Percentiles rank a stretch among this genome's conserved stretches.
Conservation (phyloP, 2,888 invertebrate species). For the Corbicula japonica region DNA sequence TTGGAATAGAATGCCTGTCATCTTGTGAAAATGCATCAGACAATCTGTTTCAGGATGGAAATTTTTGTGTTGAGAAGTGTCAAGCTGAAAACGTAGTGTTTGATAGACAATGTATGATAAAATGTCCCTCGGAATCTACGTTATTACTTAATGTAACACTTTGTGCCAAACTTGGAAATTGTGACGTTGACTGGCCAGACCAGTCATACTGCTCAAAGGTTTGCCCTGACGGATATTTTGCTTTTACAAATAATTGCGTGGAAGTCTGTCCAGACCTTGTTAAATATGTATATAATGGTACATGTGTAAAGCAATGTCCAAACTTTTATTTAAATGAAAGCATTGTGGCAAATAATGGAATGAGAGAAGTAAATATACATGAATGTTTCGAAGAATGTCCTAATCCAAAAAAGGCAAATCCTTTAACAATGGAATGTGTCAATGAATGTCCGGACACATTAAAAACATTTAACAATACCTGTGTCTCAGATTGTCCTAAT, state of each 20-base stretch:
- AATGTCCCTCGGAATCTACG: background rate
- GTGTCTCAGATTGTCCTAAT: background rate
- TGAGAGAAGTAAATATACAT: background rate
- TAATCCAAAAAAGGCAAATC: background rate
- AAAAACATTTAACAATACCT: background rate
- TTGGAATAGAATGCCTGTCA: background rate
- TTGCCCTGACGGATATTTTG: background rate
- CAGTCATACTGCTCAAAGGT: background rate
- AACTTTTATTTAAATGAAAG: background rate
- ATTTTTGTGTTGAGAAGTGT: background rate
- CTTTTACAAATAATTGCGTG: background rate
- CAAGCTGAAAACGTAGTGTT: background rate
- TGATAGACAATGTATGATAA: background rate
- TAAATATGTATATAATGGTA: background rate
- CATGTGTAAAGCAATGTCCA: background rate
- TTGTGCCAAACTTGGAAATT: background rate
- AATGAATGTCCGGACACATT: background rate
- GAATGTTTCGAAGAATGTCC: conserved; percentile 1
- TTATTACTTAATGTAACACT: background rate
- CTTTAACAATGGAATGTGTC: background rate
- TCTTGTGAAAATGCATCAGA: background rate
- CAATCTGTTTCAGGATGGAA: background rate
- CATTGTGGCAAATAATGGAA: background rate
- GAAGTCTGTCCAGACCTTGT: background rate
- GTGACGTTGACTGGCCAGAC: background rate